Percentiles rank a stretch among this genome's conserved stretches.
Conservation (phyloP, 2,797 vertebrate species). For the Arctocebus calabarensis region DNA sequence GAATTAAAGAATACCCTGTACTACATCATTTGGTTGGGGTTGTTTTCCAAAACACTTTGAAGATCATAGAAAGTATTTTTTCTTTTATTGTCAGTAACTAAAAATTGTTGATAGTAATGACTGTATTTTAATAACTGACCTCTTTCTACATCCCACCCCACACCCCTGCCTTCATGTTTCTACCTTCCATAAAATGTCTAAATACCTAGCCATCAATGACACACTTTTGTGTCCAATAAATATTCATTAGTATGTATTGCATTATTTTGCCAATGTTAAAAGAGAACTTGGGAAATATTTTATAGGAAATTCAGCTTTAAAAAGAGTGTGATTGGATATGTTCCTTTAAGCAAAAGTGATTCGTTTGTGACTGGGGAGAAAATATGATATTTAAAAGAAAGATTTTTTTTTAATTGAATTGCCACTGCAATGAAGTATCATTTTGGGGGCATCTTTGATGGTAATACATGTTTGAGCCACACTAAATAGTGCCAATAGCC, state of each 20-base stretch:
- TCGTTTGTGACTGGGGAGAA: not conserved
- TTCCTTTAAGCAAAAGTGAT: not conserved
- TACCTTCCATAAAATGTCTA: not conserved
- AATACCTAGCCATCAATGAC: not conserved
- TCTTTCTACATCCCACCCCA: not conserved
- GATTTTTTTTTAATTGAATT: not conserved
- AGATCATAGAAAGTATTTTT: not conserved
- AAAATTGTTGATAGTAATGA: not conserved
- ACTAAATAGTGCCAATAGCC: not conserved
- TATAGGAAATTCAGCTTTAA: not conserved
- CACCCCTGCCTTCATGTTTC: not conserved
- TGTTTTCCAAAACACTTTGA: not conserved
- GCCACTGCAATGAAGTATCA: not conserved
- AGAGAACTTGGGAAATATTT: not conserved
- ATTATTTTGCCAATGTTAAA: not conserved
- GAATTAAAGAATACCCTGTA: not conserved
- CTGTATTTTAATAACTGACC: not conserved
- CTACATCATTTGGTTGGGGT: not conserved
- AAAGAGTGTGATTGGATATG: not conserved
- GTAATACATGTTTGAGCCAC: not conserved
- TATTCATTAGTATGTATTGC: not conserved
- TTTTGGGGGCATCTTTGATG: not conserved
- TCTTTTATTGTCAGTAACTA: not conserved
- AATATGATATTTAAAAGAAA: not conserved
- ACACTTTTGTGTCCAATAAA: not conserved